Evolutionary conservation across 2,113 vertebrate genomes (phyloP).

Genomic region (Sylvia atricapilla): DNA sequence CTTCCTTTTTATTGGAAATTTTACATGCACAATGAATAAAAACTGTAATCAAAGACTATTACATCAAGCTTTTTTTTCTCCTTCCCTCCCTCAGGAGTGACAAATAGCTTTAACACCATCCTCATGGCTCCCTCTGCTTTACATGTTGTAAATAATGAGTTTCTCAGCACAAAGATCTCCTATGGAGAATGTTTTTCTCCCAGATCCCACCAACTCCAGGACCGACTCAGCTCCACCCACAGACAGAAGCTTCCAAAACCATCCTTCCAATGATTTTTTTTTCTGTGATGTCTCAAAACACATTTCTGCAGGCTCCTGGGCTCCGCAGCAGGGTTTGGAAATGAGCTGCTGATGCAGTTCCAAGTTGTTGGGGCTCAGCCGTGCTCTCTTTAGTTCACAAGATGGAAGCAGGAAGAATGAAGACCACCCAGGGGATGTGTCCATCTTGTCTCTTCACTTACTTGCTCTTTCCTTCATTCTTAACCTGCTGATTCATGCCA

Average conservation of each 20-base stretch:
- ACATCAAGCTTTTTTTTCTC: not conserved
- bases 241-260: not conserved
- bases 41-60: not conserved
- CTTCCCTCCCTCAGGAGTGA: not conserved
- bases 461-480: not conserved
- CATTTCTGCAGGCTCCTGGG: not conserved
- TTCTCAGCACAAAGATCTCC: not conserved
- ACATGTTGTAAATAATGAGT: not conserved
- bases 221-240: not conserved
- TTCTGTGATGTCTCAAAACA: not conserved
- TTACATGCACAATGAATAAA: not conserved
- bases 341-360: not conserved
- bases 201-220: not conserved
- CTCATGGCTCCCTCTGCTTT: not conserved
- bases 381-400: not conserved
- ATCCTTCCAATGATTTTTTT: not conserved
- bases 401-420: not conserved
- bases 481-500: not conserved
- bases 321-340: not conserved
- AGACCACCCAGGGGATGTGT: not conserved
- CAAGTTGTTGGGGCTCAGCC: not conserved
- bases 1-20: not conserved
- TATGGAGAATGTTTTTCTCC: not conserved
- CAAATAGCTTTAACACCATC: constrained; percentile 1
- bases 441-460: not conserved